Percentiles rank a stretch among this genome's conserved stretches.
Conservation (phyloP, 2,113 vertebrate species). For the Trematomus loennbergii region DNA sequence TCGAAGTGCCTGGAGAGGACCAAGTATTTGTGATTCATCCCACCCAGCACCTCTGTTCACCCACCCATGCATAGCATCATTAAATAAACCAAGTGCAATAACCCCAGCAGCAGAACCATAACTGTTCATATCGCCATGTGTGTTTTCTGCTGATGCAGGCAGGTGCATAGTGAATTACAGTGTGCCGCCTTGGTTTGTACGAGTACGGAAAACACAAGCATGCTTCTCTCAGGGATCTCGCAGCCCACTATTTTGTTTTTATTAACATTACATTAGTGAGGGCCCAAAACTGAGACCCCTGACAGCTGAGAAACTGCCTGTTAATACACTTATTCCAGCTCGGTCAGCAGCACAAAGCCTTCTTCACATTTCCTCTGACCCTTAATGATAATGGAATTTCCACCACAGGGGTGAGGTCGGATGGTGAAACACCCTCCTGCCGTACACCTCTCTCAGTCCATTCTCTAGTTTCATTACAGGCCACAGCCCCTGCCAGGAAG, state of each 20-base stretch:
- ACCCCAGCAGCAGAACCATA: slow-evolving; percentile 45
- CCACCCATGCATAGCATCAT: slow-evolving; percentile 61
- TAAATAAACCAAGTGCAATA: slow-evolving; percentile 65
- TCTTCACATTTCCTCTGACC: slow-evolving; percentile 58
- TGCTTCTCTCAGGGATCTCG: slow-evolving; percentile 51
- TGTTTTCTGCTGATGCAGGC: slow-evolving; percentile 76
- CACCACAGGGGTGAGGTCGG: slow-evolving; percentile 44
- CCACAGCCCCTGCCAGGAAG: slow-evolving; percentile 52
- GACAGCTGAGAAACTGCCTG: slow-evolving; percentile 68
- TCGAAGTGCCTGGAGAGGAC: slow-evolving; percentile 31
- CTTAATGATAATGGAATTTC: slow-evolving; percentile 75
- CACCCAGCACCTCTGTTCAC: slow-evolving; percentile 41
- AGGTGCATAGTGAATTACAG: slow-evolving; percentile 48
- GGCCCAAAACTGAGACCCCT: slow-evolving; percentile 60
- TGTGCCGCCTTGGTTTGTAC: slow-evolving; percentile 39
- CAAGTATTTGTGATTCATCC: slow-evolving; percentile 40
- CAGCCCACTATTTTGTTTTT: slow-evolving; percentile 72
- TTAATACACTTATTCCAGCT: slow-evolving; percentile 74
- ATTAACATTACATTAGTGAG: slow-evolving; percentile 76
- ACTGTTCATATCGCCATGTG: slow-evolving; percentile 48
- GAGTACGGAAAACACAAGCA: slow-evolving; percentile 55
- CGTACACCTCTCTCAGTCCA: slow-evolving; percentile 38
- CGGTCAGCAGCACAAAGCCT: slow-evolving; percentile 75
- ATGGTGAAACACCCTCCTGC: slow-evolving; percentile 42
- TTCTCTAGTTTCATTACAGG: slow-evolving; percentile 61